A percentile compares a stretch with the other conserved stretches of the same genome.
Conservation (phyloP, 2,113 vertebrate species). For the Leiothrix lutea region DNA sequence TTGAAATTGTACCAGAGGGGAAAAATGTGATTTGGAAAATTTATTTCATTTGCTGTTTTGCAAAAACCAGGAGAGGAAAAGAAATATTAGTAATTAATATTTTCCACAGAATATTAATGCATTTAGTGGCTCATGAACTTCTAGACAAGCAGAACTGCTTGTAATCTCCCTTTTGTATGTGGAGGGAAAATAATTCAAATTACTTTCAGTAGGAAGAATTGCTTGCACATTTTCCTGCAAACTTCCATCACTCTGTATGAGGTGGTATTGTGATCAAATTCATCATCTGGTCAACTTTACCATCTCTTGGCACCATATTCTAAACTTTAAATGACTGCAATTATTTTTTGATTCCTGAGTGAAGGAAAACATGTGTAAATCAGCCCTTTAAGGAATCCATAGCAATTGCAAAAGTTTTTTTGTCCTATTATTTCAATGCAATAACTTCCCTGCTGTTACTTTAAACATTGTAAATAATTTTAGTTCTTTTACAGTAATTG, state of each 20-base stretch:
- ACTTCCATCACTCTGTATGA: not conserved
- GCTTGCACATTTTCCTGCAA: not conserved
- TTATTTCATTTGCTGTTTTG: not conserved
- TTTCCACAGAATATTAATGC: not conserved
- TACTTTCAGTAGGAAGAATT: not conserved
- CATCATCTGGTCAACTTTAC: not conserved
- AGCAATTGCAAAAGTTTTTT: not conserved
- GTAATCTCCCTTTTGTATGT: not conserved
- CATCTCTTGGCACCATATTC: not conserved
- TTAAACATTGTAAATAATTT: conserved; percentile 32
- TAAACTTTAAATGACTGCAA: not conserved
- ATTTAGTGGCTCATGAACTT: not conserved
- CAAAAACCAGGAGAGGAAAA: not conserved
- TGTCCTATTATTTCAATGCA: not conserved
- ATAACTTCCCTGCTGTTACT: not conserved
- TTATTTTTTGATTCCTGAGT: not conserved
- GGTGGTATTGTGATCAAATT: not conserved
- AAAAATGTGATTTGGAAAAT: not conserved
- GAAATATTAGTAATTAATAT: not conserved
- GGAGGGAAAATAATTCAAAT: not conserved
- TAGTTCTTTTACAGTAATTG: conserved; percentile 7
- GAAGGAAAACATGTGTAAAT: not conserved
- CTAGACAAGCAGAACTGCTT: not conserved
- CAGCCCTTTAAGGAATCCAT: not conserved
- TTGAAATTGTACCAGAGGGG: not conserved